Evolutionary conservation across 2,797 vertebrate species (phyloP), one percentile per base, ranked within the genome.

Genomic region (Tolypeutes matacus): DNA sequence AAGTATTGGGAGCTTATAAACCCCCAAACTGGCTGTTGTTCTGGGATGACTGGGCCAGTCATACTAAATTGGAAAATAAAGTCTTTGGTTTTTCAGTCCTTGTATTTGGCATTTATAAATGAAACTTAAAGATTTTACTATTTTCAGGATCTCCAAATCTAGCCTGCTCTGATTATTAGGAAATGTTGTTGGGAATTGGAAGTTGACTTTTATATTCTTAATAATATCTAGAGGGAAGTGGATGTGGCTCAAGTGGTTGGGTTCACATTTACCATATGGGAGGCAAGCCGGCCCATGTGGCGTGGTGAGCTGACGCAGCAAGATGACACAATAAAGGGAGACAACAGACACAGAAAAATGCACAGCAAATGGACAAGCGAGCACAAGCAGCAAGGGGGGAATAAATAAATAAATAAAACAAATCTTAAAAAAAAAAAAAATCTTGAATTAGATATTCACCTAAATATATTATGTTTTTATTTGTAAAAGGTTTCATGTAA

Each of bases 71-170:
- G 53, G 34, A 80, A 85, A 76, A 88, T 56, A 34, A 80, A 81
- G 29, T 81, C 73, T 76, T 95, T 72, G 31, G 1, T 94, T 84
- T 81, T 67, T 88, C 42, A 81, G 75, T 9, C 39, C 51, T 88
- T 23, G 14, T 75, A 91, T 58, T 91, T 95, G n/a, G 18, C 49
- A 60, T 75, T 69, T 83, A 90, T n/a, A 78, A 69, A 49, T 85
- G 29, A 82, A 89, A 12, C 65, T 36, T 60, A 58, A 62, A 75
- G 23, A 46, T n/a, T 75, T 89, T 77, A 34, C 13, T 56, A 1
- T 73, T 93, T 89, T 86, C 31, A 91, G 7, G 12, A 58, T 85
- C 21, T 93, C 29, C 56, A 85, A 84, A 76, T 89, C 46, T 89
- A 86, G 49, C 56, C 84, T 80, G 49, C 46, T 89, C 31, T 89